These are phyloP conservation scores for Aleiodes alternator DNA, from an alignment of 2,888 invertebrate species.

Conservation along the genomic window DNA sequence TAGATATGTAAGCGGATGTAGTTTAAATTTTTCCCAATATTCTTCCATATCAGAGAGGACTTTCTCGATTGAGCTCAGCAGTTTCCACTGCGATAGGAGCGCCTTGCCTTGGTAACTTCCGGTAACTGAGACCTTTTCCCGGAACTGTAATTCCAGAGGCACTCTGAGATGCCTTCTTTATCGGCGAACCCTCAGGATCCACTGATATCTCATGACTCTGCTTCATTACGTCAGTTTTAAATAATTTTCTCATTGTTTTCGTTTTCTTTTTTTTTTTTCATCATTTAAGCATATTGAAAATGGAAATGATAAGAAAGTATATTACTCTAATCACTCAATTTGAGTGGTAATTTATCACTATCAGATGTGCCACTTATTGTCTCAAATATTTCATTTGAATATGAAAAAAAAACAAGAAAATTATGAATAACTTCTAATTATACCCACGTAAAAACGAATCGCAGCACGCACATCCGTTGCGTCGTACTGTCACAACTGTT, in stretches of 20 bases:
- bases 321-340: not conserved
- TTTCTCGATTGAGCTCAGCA: conserved; percentile 64
- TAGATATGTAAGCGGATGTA: conserved; percentile 48
- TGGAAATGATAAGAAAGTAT: not conserved
- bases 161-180: conserved; percentile 65
- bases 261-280: too few species aligned
- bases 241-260: not conserved
- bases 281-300: not conserved
- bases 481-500: conserved; percentile 26
- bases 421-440: conserved; percentile 34
- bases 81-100: conserved; percentile 60
- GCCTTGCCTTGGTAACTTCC: conserved; percentile 69
- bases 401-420: conserved; percentile 17
- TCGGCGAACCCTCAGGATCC: conserved; percentile 56
- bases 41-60: conserved; percentile 54
- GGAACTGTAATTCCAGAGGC: conserved; percentile 67
- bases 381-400: conserved; percentile 15
- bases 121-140: conserved; percentile 65
- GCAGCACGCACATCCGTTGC: conserved; percentile 47
- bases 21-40: conserved; percentile 25
- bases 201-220: not conserved
- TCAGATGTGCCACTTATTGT: conserved; percentile 26
- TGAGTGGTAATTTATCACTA: not conserved
- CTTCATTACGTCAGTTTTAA: not conserved
- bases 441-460: conserved; percentile 23